phyloP scores from a whole-genome alignment of 2,888 invertebrate genomes.

The Cylindroiulus punctatus region DNA sequence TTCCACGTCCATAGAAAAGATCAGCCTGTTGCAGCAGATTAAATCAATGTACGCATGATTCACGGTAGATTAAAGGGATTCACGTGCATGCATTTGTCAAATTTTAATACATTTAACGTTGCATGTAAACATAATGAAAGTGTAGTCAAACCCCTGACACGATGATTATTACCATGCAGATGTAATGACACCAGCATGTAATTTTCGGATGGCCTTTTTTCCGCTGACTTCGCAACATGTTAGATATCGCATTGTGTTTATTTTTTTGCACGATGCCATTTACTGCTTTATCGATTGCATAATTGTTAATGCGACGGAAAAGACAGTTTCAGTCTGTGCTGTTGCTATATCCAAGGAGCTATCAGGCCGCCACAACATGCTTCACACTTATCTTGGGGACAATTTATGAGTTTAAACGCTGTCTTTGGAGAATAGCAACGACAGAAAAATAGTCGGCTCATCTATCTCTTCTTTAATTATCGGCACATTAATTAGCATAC shows the following conservation, averaged over 20 bases:
- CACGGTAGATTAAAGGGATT: too few relatives aligned
- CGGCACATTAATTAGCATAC: background rate
- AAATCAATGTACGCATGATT: too few relatives aligned
- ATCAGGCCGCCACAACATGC: background rate
- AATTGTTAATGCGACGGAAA: background rate
- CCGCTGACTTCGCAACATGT: background rate
- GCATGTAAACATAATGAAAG: background rate
- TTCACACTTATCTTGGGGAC: background rate
- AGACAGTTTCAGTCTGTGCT: background rate
- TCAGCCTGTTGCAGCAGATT: too few relatives aligned
- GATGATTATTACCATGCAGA: too few relatives aligned
- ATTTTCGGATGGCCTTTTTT: background rate
- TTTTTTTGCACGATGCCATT: background rate
- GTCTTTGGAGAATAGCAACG: background rate
- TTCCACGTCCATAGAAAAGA: too few relatives aligned
- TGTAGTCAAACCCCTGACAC: background rate
- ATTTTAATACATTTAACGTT: too few relatives aligned
- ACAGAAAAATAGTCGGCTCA: background rate
- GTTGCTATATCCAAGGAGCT: background rate
- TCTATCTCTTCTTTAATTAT: background rate
- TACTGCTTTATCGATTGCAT: background rate
- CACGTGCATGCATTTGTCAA: too few relatives aligned
- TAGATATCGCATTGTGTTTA: background rate
- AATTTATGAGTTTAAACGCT: background rate
- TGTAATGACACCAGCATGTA: background rate